Evolutionary conservation across 1,140 invertebrate genomes (phyloP).

Genomic region (Bombus breviceps): DNA sequence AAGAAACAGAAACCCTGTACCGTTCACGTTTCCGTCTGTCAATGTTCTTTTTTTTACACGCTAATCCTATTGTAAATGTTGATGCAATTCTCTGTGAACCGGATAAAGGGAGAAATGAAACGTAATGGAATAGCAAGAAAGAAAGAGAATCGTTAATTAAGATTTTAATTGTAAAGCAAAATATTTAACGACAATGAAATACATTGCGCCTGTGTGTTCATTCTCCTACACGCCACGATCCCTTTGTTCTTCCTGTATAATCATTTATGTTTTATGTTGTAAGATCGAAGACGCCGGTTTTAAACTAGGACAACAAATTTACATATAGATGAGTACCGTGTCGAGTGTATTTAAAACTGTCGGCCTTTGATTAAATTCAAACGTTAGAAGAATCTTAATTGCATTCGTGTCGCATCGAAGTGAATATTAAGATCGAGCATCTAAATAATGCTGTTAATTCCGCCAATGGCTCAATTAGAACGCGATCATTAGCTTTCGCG

Average conservation of each 20-base stretch:
- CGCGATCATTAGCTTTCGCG: not conserved
- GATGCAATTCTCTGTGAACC: constrained; percentile 31
- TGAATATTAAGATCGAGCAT: not conserved
- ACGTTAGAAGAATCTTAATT: not conserved
- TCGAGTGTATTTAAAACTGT: not conserved
- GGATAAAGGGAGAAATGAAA: constrained; percentile 42
- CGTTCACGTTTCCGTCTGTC: constrained; percentile 14
- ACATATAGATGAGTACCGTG: not conserved
- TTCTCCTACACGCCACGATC: constrained; percentile 16
- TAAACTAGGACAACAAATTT: not conserved
- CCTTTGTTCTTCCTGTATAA: constrained; percentile 6
- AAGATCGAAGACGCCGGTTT: not conserved
- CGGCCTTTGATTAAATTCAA: not conserved
- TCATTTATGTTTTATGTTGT: not conserved
- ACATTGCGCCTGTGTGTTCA: constrained; percentile 62
- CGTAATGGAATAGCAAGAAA: constrained; percentile 42
- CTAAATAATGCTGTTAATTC: constrained; percentile 7
- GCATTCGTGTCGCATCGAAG: not conserved
- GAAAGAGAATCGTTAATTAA: constrained; percentile 63
- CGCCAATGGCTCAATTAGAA: constrained; percentile 21
- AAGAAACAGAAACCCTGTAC: constrained; percentile 5
- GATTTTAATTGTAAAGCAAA: constrained; percentile 74
- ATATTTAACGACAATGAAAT: constrained; percentile 68
- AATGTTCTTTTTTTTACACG: constrained; percentile 5
- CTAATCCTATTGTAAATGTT: not conserved